These are phyloP conservation scores for Ditula angustiorana DNA, from an alignment of 2,888 invertebrate genomes.

Conservation along the genomic window DNA sequence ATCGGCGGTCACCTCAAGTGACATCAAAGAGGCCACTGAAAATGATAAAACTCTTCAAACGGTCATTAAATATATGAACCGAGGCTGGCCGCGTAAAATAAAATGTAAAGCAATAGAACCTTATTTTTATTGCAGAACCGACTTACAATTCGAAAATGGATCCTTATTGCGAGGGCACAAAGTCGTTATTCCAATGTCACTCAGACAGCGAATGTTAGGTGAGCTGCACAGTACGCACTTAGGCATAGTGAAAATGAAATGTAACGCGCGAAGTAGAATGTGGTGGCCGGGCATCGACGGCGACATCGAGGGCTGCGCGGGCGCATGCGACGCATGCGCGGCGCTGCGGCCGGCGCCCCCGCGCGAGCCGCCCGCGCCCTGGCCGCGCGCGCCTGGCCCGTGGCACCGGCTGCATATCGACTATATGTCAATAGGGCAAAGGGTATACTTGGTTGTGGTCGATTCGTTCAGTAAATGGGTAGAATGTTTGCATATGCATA, in stretches of 20 bases:
- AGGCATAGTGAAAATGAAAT: slow-evolving; percentile 1
- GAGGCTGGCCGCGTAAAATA: not conserved
- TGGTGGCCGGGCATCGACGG: no score
- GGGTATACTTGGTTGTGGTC: not conserved
- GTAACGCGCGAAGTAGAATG: not conserved
- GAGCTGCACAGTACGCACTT: slow-evolving; percentile 1
- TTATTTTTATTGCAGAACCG: no score
- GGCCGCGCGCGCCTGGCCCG: slow-evolving; percentile 2
- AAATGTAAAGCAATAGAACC: no score
- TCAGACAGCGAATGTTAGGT: not conserved
- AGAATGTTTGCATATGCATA: no score
- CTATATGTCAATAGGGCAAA: not conserved
- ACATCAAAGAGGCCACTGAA: not conserved
- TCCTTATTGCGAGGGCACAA: slow-evolving; percentile 2
- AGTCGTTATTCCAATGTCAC: not conserved
- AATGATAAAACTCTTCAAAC: not conserved
- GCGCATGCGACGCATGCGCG: slow-evolving; percentile 1
- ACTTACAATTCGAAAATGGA: not conserved
- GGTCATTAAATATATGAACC: not conserved
- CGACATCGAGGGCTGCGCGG: slow-evolving; percentile 3
- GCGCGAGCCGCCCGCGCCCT: no score
- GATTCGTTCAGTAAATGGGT: not conserved
- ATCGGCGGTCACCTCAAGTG: no score
- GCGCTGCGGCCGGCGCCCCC: not conserved
- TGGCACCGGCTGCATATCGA: no score